phyloP scores from a whole-genome alignment of 2,113 vertebrate genomes.

The Passerina amoena region DNA sequence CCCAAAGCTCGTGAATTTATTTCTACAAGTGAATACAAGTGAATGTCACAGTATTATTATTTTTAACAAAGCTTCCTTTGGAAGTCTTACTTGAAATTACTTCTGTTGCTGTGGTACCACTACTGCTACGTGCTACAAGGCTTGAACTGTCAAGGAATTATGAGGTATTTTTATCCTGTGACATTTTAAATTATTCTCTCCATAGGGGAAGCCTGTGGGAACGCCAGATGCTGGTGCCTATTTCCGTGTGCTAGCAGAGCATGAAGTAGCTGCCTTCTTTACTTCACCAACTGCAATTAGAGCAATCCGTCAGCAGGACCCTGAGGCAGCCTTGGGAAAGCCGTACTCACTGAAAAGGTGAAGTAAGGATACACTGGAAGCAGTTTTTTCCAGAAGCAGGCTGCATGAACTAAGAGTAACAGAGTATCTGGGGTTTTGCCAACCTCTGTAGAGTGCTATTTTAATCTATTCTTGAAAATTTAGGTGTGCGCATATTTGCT shows the following conservation, averaged over 20 bases:
- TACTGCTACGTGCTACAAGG: conserved; percentile 3
- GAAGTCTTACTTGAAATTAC: background rate
- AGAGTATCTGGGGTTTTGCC: background rate
- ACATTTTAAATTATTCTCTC: conserved; percentile 74
- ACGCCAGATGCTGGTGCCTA: conserved; percentile 92
- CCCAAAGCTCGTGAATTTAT: background rate
- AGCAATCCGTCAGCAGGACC: conserved; percentile 96
- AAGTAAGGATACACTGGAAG: conserved; percentile 36
- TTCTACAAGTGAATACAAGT: background rate
- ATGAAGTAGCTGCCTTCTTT: conserved; percentile 86
- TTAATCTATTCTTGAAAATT: background rate
- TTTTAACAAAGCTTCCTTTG: conserved; percentile 7
- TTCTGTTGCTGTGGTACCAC: conserved; percentile 11
- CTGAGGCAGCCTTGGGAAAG: conserved; percentile 79
- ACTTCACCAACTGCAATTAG: conserved; percentile 94
- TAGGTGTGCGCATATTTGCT: background rate
- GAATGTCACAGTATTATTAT: background rate
- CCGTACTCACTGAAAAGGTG: conserved; percentile 87
- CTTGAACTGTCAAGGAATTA: conserved; percentile 62
- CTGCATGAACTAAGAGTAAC: background rate
- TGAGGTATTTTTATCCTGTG: conserved; percentile 62
- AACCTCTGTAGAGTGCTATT: background rate
- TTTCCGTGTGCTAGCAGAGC: conserved; percentile 92
- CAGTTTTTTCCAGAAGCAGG: background rate
- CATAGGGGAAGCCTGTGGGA: conserved; percentile 94